Evolutionary conservation across 2,888 invertebrate species (phyloP).

Genomic region (Stenurella melanura): DNA sequence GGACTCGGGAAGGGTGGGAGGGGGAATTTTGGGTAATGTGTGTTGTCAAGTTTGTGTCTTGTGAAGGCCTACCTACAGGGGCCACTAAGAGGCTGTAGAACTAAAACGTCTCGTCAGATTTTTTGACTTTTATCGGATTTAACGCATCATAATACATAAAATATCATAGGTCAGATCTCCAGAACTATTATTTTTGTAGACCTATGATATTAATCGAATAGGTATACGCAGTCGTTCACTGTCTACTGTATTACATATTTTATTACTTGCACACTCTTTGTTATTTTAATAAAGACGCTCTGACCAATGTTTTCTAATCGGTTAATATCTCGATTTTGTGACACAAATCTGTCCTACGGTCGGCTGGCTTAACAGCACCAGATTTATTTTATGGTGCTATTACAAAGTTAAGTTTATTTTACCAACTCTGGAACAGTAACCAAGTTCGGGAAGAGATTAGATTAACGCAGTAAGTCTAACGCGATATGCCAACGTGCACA

Average conservation of each 20-base stretch:
- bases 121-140: too few species aligned
- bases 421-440: neutral
- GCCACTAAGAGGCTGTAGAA: too few species aligned
- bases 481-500: neutral
- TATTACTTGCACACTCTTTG: neutral
- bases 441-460: neutral
- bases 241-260: neutral
- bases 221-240: too few species aligned
- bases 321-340: conserved; percentile 3
- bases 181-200: too few species aligned
- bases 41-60: too few species aligned
- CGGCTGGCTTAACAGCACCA: neutral
- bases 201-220: too few species aligned
- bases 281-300: neutral
- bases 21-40: too few species aligned
- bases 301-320: neutral
- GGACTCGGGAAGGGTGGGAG: too few species aligned
- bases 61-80: too few species aligned
- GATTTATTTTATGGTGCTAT: conserved; percentile 3
- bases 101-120: too few species aligned
- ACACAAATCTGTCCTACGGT: neutral
- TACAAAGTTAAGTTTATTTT: conserved; percentile 7
- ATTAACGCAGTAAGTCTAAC: neutral
- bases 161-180: too few species aligned
- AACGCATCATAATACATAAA: too few species aligned